These are phyloP conservation scores for Aurelia aurita DNA, from an alignment of 30 jellyfish, hydroid and myxozoan species.

Conservation along the genomic window DNA sequence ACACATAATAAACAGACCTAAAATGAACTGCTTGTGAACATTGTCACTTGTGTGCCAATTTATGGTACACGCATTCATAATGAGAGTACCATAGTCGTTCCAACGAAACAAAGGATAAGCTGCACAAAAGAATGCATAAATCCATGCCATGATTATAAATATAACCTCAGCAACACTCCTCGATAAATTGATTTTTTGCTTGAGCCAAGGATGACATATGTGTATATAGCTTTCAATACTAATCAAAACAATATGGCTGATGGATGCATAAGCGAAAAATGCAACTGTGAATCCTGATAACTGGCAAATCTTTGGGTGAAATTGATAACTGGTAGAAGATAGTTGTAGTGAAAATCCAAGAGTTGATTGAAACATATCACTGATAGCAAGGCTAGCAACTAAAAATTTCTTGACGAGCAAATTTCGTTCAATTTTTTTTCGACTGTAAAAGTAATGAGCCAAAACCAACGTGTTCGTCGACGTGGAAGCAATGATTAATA, in stretches of 20 bases:
- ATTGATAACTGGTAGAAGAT: neutral
- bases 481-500: too few species aligned
- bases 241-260: neutral
- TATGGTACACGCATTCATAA: constrained; percentile 24
- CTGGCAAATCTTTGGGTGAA: constrained; percentile 34
- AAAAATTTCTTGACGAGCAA: constrained; percentile 7
- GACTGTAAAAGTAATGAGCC: neutral
- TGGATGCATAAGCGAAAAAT: constrained; percentile 31
- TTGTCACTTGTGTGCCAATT: constrained; percentile 24
- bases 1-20: constrained; percentile 6
- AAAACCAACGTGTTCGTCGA: neutral
- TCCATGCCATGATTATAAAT: constrained; percentile 12
- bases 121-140: constrained; percentile 41
- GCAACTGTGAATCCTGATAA: constrained; percentile 24
- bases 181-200: neutral
- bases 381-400: constrained; percentile 23
- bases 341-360: constrained; percentile 21
- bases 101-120: constrained; percentile 36
- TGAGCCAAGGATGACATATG: constrained; percentile 38
- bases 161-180: neutral
- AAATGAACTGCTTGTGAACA: constrained; percentile 1
- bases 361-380: constrained; percentile 24
- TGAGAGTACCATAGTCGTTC: constrained; percentile 26
- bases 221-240: constrained; percentile 39
- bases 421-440: constrained; percentile 1